Conservation (phyloP, 1,140 invertebrate genomes). For the Phocides pigmalion region DNA sequence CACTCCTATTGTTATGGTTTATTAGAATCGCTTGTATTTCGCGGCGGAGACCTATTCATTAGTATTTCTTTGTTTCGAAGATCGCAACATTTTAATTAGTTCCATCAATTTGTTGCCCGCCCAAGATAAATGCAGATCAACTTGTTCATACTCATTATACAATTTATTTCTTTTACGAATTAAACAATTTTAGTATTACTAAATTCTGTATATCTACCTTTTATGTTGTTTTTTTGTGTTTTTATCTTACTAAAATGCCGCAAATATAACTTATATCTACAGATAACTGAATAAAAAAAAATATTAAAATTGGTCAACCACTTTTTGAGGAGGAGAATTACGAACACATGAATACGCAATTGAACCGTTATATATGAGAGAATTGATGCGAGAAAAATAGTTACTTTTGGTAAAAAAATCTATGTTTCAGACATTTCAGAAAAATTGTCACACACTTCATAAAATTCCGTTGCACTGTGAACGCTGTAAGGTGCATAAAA, state of each 20-base stretch:
- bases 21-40: constrained; percentile 24
- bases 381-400: no score
- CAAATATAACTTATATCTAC: no score
- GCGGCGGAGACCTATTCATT: constrained; percentile 33
- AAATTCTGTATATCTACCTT: no score
- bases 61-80: constrained; percentile 31
- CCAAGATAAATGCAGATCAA: constrained; percentile 2
- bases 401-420: not conserved
- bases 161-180: no score
- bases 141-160: not conserved
- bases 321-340: no score
- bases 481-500: constrained; percentile 9
- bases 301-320: no score
- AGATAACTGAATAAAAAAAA: no score
- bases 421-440: not conserved
- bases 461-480: not conserved
- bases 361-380: no score
- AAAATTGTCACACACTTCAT: not conserved
- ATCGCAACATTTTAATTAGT: constrained; percentile 44
- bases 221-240: no score
- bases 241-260: no score
- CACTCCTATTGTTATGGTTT: constrained; percentile 18
- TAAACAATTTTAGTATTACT: no score
- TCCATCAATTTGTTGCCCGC: constrained; percentile 33
- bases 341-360: no score